Evolutionary conservation across 2,113 vertebrate species (phyloP).

Genomic region (Limanda limanda): DNA sequence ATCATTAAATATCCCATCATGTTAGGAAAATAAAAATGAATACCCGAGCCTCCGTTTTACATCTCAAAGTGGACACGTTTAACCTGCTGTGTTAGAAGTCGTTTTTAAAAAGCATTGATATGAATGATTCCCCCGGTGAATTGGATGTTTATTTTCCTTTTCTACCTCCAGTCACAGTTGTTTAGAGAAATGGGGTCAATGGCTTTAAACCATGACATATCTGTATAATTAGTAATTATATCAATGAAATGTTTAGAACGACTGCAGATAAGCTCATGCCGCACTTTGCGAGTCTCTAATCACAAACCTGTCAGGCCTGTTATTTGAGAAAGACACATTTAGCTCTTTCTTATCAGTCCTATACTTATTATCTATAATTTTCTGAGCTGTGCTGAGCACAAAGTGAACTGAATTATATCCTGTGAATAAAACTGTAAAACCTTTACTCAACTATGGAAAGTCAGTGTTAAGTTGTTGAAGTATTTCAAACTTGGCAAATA

Average conservation of each 20-base stretch:
- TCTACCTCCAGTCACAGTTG: conserved; percentile 28
- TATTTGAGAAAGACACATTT: conserved; percentile 57
- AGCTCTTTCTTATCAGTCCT: conserved; percentile 37
- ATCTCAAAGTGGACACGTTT: neutral
- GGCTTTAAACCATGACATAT: conserved; percentile 48
- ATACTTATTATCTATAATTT: conserved; percentile 54
- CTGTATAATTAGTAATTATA: conserved; percentile 51
- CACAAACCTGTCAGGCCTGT: conserved; percentile 51
- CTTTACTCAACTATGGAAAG: conserved; percentile 19
- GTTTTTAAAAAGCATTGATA: neutral
- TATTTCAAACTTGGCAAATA: neutral
- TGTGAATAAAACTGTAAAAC: conserved; percentile 7
- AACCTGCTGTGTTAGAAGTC: neutral
- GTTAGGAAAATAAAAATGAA: neutral
- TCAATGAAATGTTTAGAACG: conserved; percentile 42
- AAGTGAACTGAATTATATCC: conserved; percentile 27
- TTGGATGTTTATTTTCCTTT: conserved; percentile 30
- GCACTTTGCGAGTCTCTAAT: conserved; percentile 40
- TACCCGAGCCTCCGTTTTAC: neutral
- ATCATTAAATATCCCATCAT: neutral
- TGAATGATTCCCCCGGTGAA: conserved; percentile 1
- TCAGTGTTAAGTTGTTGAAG: neutral
- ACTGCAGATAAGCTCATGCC: conserved; percentile 34
- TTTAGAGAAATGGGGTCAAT: conserved; percentile 41
- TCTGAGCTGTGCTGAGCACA: conserved; percentile 20